Evolutionary conservation across 2,113 vertebrate species (phyloP).

Genomic region (Eonycteris spelaea): DNA sequence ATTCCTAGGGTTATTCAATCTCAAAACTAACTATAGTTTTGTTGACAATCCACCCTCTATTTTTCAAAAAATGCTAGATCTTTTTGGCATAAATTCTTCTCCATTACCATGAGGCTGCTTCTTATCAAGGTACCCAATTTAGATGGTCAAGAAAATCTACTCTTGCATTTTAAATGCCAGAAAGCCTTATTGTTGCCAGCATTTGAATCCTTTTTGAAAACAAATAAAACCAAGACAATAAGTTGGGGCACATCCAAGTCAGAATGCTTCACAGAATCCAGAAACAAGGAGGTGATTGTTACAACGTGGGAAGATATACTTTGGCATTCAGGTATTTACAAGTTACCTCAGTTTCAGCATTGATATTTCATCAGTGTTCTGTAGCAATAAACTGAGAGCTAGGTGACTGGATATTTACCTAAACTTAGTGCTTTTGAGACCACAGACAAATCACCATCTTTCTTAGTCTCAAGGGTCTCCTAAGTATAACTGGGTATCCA

Average conservation of each 20-base stretch:
- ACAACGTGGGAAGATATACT: conserved; percentile 2
- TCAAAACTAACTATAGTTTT: not conserved
- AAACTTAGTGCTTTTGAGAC: not conserved
- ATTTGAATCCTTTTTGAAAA: conserved; percentile 27
- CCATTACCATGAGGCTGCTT: not conserved
- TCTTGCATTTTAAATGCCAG: conserved; percentile 22
- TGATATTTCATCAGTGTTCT: not conserved
- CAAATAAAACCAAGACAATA: conserved; percentile 45
- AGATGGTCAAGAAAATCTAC: not conserved
- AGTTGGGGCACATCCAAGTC: conserved; percentile 36
- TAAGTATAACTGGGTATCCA: not conserved
- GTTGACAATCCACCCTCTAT: not conserved
- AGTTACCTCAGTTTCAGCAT: not conserved
- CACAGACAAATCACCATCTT: not conserved
- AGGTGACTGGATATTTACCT: not conserved
- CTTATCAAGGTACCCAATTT: not conserved
- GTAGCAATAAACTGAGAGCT: not conserved
- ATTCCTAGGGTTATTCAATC: not conserved
- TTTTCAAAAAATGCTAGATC: not conserved
- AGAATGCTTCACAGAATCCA: not conserved
- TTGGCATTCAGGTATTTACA: conserved; percentile 44
- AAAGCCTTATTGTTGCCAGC: not conserved
- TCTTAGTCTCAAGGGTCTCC: not conserved
- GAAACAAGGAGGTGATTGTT: conserved; percentile 61
- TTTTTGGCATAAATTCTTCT: not conserved